Evolutionary conservation across 2,888 invertebrate genomes (phyloP).

Genomic region (Zootermopsis nevadensis): DNA sequence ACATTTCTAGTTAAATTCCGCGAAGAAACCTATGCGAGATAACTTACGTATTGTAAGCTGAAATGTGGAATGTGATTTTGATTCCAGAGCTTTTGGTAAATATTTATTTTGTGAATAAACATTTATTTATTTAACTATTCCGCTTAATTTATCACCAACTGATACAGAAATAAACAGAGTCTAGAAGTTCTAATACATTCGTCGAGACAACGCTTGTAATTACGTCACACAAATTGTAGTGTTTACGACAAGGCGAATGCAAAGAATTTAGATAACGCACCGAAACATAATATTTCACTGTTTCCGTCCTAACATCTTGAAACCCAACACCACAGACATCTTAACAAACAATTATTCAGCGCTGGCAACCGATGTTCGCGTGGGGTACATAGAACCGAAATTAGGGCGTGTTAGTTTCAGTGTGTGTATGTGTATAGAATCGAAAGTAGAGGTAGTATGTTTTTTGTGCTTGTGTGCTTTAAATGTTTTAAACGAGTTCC

Average conservation of each 20-base stretch:
- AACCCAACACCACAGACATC: conserved; percentile 19
- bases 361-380: neutral
- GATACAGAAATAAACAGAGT: neutral
- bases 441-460: neutral
- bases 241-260: neutral
- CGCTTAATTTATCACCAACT: neutral
- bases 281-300: neutral
- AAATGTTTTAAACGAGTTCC: conserved; percentile 1
- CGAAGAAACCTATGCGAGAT: no score
- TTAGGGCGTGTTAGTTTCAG: neutral
- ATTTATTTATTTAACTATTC: neutral
- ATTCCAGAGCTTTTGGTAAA: no score
- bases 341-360: neutral
- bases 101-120: neutral
- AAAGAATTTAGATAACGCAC: neutral
- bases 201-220: neutral
- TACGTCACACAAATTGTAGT: neutral
- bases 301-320: neutral
- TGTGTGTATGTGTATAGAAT: neutral
- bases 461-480: neutral
- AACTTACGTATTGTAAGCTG: no score
- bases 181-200: neutral
- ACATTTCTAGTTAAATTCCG: no score
- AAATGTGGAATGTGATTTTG: no score
- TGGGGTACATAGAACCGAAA: neutral